Conservation (phyloP, 2,113 vertebrate genomes). For the Catagonus wagneri region DNA sequence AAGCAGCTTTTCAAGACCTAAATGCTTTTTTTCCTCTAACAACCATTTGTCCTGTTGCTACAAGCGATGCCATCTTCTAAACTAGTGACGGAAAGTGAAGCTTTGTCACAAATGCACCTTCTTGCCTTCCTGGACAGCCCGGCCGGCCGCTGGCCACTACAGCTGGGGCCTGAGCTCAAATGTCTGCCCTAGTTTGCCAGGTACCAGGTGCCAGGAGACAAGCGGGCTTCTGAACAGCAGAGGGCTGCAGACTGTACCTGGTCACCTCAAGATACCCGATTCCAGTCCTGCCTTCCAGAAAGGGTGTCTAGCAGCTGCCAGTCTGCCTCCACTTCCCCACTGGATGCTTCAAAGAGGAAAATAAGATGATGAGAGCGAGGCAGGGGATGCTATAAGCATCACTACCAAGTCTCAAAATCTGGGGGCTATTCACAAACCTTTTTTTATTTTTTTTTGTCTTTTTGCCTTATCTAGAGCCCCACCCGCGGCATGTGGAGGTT, state of each 20-base stretch:
- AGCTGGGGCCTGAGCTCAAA: neutral
- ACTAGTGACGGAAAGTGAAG: neutral
- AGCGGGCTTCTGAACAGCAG: neutral
- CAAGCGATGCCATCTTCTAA: neutral
- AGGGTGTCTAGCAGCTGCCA: neutral
- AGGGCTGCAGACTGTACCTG: neutral
- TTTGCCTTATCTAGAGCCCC: too few relatives aligned
- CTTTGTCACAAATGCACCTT: neutral
- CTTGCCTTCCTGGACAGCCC: neutral
- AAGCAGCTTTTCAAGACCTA: neutral
- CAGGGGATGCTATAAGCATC: neutral
- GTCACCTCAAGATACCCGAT: neutral
- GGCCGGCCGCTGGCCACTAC: neutral
- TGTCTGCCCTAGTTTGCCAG: neutral
- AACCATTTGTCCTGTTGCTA: neutral
- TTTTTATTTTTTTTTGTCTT: too few relatives aligned
- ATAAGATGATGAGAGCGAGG: neutral
- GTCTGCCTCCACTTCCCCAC: neutral
- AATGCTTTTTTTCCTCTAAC: neutral
- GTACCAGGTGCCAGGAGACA: neutral
- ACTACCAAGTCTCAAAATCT: neutral
- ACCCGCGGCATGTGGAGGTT: too few relatives aligned
- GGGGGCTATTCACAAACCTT: neutral
- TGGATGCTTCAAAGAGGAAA: slow-evolving; percentile 23
- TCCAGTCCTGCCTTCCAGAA: neutral